phyloP scores from a whole-genome alignment of 1,140 invertebrate genomes.

The Brachionus rotundiformis region DNA sequence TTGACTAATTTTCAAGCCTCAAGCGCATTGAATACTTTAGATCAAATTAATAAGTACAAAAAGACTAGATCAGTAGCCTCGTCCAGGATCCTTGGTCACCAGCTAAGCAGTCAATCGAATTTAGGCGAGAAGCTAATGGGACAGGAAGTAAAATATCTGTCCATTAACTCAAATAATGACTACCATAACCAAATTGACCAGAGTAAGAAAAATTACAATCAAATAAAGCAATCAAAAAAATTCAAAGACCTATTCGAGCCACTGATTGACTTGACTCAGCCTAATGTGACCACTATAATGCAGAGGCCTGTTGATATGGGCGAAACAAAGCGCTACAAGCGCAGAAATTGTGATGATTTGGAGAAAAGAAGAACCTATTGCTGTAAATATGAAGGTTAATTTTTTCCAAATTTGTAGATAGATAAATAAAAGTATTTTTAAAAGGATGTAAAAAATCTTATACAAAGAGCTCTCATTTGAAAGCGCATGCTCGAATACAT shows the following conservation, averaged over 20 bases:
- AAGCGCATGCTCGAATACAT: constrained; percentile 70
- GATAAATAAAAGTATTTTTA: not conserved
- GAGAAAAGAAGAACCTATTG: constrained; percentile 49
- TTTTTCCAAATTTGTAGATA: not conserved
- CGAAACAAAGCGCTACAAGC: constrained; percentile 50
- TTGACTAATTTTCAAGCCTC: not conserved
- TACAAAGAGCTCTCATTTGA: constrained; percentile 74
- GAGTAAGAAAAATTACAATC: not conserved
- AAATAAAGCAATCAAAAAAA: constrained; percentile 37
- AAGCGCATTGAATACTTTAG: not conserved
- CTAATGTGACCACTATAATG: constrained; percentile 50
- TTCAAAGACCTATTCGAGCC: constrained; percentile 50
- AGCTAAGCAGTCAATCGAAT: not conserved
- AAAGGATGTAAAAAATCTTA: constrained; percentile 72
- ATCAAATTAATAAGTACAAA: not conserved
- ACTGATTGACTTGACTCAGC: constrained; percentile 47
- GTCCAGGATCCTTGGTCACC: not conserved
- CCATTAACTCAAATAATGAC: not conserved
- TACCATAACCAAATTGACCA: not conserved
- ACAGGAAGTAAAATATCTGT: not conserved
- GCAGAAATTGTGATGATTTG: constrained; percentile 46
- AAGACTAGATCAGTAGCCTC: not conserved
- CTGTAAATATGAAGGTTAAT: constrained; percentile 50
- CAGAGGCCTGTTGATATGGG: constrained; percentile 47
- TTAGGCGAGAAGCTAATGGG: not conserved